Evolutionary conservation across 1,140 invertebrate species (phyloP).

Genomic region (Drosophila subobscura): DNA sequence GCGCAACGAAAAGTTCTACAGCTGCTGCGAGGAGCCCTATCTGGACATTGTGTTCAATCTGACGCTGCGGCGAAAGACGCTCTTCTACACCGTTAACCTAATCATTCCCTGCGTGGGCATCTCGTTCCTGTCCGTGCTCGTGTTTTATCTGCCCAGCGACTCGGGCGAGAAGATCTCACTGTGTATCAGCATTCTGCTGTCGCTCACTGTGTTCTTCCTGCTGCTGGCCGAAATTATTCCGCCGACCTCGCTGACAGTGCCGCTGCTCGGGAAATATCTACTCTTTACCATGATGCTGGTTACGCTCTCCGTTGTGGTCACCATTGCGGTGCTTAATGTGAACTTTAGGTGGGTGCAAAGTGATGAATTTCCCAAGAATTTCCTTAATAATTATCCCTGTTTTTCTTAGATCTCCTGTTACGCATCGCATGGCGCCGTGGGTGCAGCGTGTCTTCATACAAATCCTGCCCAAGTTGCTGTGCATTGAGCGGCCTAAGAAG

Average conservation of each 20-base stretch:
- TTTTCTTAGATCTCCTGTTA: slow-evolving; percentile 91
- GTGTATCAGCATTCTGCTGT: slow-evolving; percentile 99
- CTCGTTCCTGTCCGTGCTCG: slow-evolving; percentile 98
- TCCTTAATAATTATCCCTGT: neutral
- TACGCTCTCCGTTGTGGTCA: slow-evolving; percentile 98
- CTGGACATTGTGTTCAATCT: slow-evolving; percentile 99
- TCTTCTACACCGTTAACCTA: slow-evolving; percentile 98
- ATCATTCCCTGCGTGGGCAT: slow-evolving; percentile 98
- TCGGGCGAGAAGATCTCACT: slow-evolving; percentile 99
- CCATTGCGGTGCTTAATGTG: slow-evolving; percentile 98
- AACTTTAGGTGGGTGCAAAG: slow-evolving; percentile 91
- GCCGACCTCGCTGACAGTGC: slow-evolving; percentile 99
- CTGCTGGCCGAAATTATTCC: slow-evolving; percentile 99
- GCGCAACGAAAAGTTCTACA: slow-evolving; percentile 95
- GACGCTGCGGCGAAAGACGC: slow-evolving; percentile 96
- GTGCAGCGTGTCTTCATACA: slow-evolving; percentile 94
- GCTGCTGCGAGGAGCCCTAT: slow-evolving; percentile 95
- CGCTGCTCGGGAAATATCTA: slow-evolving; percentile 98
- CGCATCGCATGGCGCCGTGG: slow-evolving; percentile 97
- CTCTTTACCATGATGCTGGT: slow-evolving; percentile 99
- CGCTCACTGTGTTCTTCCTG: slow-evolving; percentile 99
- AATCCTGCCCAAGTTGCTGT: slow-evolving; percentile 92
- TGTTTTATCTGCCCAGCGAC: slow-evolving; percentile 99
- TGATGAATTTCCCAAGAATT: too few relatives aligned
- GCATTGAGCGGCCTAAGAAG: slow-evolving; percentile 92